Evolutionary conservation across 2,888 invertebrate genomes (phyloP).

Genomic region (Andrena haemorrhoa): DNA sequence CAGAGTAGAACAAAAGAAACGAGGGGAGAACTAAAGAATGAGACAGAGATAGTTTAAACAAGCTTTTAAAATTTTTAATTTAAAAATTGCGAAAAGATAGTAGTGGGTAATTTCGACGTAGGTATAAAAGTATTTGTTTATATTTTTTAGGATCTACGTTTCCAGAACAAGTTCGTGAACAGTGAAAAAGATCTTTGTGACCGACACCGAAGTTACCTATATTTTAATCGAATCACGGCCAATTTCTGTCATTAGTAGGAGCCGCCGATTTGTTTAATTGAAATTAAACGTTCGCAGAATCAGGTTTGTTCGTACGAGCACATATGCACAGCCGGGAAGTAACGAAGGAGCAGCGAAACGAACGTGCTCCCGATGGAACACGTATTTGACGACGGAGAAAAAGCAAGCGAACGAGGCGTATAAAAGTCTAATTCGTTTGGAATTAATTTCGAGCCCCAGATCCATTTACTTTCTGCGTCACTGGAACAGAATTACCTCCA

Average conservation of each 20-base stretch:
- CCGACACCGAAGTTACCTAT: constrained; percentile 15
- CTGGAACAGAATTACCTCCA: background rate
- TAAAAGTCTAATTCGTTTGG: constrained; percentile 7
- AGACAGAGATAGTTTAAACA: too few relatives aligned
- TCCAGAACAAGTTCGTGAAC: background rate
- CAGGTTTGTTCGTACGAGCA: constrained; percentile 5
- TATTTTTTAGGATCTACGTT: background rate
- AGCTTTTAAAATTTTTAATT: too few relatives aligned
- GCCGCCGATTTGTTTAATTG: constrained; percentile 37
- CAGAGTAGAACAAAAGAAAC: background rate
- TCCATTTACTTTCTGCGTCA: background rate
- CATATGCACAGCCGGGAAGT: background rate
- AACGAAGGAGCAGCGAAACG: constrained; percentile 1
- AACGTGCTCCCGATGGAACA: constrained; percentile 8
- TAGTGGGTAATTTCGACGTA: too few relatives aligned
- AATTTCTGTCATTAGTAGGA: constrained; percentile 40
- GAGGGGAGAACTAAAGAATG: background rate
- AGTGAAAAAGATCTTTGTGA: background rate
- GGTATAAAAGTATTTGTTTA: too few relatives aligned
- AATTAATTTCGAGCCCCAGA: constrained; percentile 7
- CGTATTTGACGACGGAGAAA: background rate
- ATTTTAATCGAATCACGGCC: constrained; percentile 48
- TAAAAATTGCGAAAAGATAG: too few relatives aligned
- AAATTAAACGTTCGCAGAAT: constrained; percentile 42
- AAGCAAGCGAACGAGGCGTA: background rate